A percentile compares a stretch with the other conserved stretches of the same genome.
phyloP scores from a whole-genome alignment of 2,113 vertebrate genomes.

The Cochlearius cochlearius region DNA sequence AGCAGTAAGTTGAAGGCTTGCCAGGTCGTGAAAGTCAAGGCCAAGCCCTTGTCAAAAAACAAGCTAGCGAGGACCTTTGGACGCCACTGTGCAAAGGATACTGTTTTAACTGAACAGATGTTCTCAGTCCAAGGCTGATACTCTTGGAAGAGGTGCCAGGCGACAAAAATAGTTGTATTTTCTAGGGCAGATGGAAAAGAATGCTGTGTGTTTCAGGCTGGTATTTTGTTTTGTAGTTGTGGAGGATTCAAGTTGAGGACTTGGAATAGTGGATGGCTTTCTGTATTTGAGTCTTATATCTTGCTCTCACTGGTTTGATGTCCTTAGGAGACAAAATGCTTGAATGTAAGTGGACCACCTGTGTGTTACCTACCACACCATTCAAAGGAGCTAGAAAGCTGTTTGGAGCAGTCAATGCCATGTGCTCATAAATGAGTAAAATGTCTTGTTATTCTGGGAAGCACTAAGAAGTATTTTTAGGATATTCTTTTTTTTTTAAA shows the following conservation, averaged over 20 bases:
- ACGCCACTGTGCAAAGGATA: neutral
- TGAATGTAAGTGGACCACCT: neutral
- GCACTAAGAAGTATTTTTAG: constrained; percentile 56
- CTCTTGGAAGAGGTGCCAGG: constrained; percentile 7
- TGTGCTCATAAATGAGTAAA: constrained; percentile 23
- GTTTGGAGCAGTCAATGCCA: constrained; percentile 27
- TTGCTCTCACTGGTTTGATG: neutral
- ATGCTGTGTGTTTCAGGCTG: neutral
- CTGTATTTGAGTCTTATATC: neutral
- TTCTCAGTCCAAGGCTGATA: constrained; percentile 12
- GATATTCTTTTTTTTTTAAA: neutral
- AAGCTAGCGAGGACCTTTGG: neutral
- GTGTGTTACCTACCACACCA: constrained; percentile 10
- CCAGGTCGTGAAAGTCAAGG: neutral
- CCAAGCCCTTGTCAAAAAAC: neutral
- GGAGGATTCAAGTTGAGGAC: neutral
- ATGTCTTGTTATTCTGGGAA: constrained; percentile 49
- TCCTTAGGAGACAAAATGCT: neutral
- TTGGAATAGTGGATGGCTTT: neutral
- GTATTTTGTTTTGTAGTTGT: neutral
- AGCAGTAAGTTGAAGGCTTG: constrained; percentile 15
- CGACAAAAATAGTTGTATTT: constrained; percentile 34
- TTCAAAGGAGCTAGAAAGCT: constrained; percentile 32
- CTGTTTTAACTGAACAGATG: constrained; percentile 6
- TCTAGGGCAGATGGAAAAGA: neutral